A percentile compares a stretch with the other conserved stretches of the same genome.
phyloP scores from a whole-genome alignment of 1,140 invertebrate species.

The Drosophila nasuta region DNA sequence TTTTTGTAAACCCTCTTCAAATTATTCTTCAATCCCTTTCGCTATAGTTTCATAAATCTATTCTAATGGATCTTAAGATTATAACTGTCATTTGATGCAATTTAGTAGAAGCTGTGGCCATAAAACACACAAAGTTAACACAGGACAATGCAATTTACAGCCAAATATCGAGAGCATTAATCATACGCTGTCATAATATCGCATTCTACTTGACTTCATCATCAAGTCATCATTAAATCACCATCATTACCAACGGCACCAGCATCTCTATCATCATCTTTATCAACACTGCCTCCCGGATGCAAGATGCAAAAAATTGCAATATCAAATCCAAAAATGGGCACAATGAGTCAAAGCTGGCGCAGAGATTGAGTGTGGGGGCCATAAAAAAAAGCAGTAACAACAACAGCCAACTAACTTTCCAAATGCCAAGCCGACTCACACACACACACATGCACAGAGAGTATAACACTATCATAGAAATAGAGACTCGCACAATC shows the following conservation, averaged over 20 bases:
- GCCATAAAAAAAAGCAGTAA: constrained; percentile 44
- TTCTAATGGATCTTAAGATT: too few relatives aligned
- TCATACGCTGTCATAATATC: constrained; percentile 22
- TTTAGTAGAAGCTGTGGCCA: background rate
- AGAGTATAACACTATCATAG: constrained; percentile 6
- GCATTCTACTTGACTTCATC: constrained; percentile 30
- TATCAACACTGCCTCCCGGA: constrained; percentile 53
- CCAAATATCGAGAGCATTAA: constrained; percentile 26
- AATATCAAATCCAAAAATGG: constrained; percentile 65
- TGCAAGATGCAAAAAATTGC: constrained; percentile 70
- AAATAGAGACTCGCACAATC: constrained; percentile 41
- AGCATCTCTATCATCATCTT: constrained; percentile 28
- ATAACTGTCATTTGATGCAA: background rate
- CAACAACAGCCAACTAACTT: constrained; percentile 52
- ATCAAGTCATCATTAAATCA: constrained; percentile 27
- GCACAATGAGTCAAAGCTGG: constrained; percentile 67
- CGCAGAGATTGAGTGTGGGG: constrained; percentile 50
- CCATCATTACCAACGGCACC: constrained; percentile 9
- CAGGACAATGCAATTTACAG: constrained; percentile 1
- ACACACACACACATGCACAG: constrained; percentile 21
- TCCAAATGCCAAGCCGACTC: constrained; percentile 63
- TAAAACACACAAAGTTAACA: constrained; percentile 9
- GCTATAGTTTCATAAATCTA: too few relatives aligned
- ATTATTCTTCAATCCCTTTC: too few relatives aligned
- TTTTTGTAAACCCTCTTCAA: too few relatives aligned